phyloP scores from a whole-genome alignment of 2,888 invertebrate genomes.

The Geophilus truncorum region DNA sequence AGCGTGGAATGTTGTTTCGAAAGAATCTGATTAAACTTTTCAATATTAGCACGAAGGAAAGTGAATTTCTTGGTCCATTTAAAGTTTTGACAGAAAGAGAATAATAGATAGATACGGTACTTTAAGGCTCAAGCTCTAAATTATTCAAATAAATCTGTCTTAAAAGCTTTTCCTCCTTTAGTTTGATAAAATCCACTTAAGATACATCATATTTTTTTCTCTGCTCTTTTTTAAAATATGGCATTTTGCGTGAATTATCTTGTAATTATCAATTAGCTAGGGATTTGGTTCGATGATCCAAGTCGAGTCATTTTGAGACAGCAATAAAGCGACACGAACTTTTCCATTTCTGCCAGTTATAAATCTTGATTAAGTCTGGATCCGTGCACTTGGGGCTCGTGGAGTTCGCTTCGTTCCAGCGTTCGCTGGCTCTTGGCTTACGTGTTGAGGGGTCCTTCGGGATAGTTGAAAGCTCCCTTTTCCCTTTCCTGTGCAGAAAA shows the following conservation, averaged over 20 bases:
- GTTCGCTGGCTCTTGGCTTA: not conserved
- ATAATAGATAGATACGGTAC: no score
- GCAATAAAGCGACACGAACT: slow-evolving; percentile 19
- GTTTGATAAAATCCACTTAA: not conserved
- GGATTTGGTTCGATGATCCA: not conserved
- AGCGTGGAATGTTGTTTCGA: no score
- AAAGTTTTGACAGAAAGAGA: no score
- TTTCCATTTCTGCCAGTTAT: slow-evolving; percentile 24
- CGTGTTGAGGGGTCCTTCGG: slow-evolving; percentile 1
- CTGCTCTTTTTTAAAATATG: not conserved
- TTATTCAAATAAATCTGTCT: not conserved
- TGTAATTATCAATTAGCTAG: not conserved
- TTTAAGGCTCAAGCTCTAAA: not conserved
- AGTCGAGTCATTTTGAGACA: slow-evolving; percentile 1
- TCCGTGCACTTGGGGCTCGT: slow-evolving; percentile 21
- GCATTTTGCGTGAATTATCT: not conserved
- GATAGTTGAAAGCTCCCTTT: not conserved
- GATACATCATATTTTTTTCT: no score
- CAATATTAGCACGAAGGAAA: no score
- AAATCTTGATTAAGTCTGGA: slow-evolving; percentile 27
- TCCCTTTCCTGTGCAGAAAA: not conserved
- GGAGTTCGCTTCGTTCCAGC: not conserved
- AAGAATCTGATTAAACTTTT: no score
- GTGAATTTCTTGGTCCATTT: no score
- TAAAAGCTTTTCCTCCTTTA: not conserved